Evolutionary conservation across 2,797 vertebrate genomes (phyloP), one percentile per base, ranked within the genome.

Genomic region (Darevskia mixta): DNA sequence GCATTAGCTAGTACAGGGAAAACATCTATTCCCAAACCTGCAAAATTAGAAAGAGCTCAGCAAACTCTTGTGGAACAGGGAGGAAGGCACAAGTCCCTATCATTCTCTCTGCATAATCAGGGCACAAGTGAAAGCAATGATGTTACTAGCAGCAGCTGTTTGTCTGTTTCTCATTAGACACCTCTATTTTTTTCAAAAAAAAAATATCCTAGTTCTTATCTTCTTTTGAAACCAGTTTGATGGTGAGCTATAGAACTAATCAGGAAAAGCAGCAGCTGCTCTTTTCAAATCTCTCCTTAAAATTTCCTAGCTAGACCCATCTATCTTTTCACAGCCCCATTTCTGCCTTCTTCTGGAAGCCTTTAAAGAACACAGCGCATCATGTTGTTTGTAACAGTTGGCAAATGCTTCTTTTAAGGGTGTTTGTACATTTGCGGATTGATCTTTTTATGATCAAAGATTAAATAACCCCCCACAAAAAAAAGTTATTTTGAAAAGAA

Each of bases 371-470:
- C 66, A 85, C 38, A 10, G 49, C 79, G 64, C 80, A 93, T 86
- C 1, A 61, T 82, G 1, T 64, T 82, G 87, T 89, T 67, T 85
- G 86, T 86, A 95, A 93, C 95, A 94, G 91, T 90, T 91, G 92
- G 92, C 90, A 91, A 95, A 94, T 0, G 66, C 87, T 81, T 82
- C 84, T 93, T 95, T 94, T 90, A 93, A 95, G 89, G 79, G 85
- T 1, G 61, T 92, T 90, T 89, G 87, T 91, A 86, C 87, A 72
- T 92, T 86, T 85, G 64, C 72, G 90, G 93, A 94, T 94, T 96
- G 93, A 95, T 95, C 90, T 89, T 0, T 1, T 88, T 90, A 92
- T 91, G 91, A 95, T 93, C 93, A 94, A 94, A 94, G 93, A 90
- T 91, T 92, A 94, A 93, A 92, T 90, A 95, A 93, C 80, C 90